Base-by-base conservation (phyloP, 2,797 vertebrate species). In the Takifugu rubripes region DNA sequence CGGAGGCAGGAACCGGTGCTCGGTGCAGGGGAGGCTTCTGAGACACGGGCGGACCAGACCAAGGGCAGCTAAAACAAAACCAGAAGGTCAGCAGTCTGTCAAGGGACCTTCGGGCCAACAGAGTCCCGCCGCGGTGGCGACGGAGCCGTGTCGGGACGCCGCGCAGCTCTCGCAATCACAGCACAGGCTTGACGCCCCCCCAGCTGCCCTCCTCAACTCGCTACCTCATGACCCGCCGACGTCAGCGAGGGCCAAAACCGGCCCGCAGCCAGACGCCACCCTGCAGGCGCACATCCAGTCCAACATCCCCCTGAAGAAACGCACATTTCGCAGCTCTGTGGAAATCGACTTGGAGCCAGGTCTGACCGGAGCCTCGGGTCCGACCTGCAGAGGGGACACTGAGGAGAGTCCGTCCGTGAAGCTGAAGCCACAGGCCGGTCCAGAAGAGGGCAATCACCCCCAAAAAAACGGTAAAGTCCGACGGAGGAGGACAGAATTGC, bases 271-370 rank as follows among this genome's bases (percentile, higher is more conserved):
- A 58, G 88, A 89, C 52, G 66, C 74, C 49, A 86, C 65, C 51
- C 53, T 83, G 14, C 91, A 89, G 75, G 69, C 65, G 8, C 87
- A 87, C 70, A 78, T 61, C 0, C 89, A 90, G 82, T 88, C 89
- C 55, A 92, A 90, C 76, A 92, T 93, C 79, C 92, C 92, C 66
- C 76, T 93, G 63, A 93, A 93, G 70, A 93, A 93, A 70, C 87
- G 92, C 2, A 88, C 85, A n/a, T 92, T 92, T 84, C 88, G 87
- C 49, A 90, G 88, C 56, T 89, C 90, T 1, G 74, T 88, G 5
- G 90, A 90, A 49, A 61, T 73, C 0, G 81, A 88, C 56, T 61
- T 75, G 0, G 86, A 92, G 10, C 84, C 78, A 54, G 72, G 70
- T 56, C 49, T 72, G 17, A 79, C 55, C 48, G 68, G 75, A 27